Percentiles rank a stretch among this genome's conserved stretches.
These are phyloP conservation scores for Tetheella fluctuosa DNA, from an alignment of 2,888 invertebrate species.

Conservation along the genomic window DNA sequence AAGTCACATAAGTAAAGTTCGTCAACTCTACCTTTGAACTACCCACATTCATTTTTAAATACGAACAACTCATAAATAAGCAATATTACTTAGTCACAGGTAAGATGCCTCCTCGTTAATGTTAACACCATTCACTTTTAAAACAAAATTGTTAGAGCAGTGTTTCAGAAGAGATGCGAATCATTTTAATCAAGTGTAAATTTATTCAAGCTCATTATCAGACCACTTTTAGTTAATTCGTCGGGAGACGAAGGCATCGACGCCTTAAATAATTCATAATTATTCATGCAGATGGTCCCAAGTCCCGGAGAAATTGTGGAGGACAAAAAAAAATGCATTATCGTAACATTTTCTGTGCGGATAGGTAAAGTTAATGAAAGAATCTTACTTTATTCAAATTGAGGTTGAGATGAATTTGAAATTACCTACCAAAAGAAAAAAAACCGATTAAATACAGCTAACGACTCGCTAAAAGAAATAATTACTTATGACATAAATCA, in stretches of 20 bases:
- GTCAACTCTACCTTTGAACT: background rate
- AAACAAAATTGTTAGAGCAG: conserved; percentile 22
- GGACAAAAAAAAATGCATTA: conserved; percentile 18
- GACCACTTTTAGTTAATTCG: conserved; percentile 54
- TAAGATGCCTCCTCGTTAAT: background rate
- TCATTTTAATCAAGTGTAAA: conserved; percentile 48
- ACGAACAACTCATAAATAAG: background rate
- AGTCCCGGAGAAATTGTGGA: conserved; percentile 18
- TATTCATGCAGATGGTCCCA: conserved; percentile 61
- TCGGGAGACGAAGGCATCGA: conserved; percentile 43
- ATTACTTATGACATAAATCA: too few species aligned
- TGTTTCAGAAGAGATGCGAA: conserved; percentile 19
- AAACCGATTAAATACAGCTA: background rate
- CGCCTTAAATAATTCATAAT: conserved; percentile 58
- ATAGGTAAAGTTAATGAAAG: conserved; percentile 11
- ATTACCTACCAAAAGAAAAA: background rate
- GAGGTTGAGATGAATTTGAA: background rate
- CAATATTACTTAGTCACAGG: background rate
- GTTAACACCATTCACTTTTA: background rate
- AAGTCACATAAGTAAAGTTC: too few species aligned
- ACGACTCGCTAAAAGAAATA: too few species aligned
- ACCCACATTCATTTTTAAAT: background rate
- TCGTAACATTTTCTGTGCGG: conserved; percentile 9
- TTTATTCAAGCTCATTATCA: conserved; percentile 53
- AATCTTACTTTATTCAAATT: background rate